Base-by-base conservation (phyloP, 2,888 invertebrate species). In the Drosophila gaucha region DNA sequence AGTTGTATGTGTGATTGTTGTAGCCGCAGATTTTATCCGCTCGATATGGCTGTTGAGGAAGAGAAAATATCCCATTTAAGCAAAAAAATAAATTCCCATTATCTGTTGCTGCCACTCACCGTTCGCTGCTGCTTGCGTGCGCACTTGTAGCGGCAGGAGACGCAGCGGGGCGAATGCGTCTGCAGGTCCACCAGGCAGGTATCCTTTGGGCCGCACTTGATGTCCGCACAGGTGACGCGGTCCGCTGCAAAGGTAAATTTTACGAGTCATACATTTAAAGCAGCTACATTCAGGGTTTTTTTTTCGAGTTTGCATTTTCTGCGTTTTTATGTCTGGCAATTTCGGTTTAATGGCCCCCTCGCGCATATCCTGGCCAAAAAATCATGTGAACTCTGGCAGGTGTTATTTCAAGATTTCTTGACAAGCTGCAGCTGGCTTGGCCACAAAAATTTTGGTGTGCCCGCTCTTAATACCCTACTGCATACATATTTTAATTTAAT, bases 1-100 rank as follows among this genome's bases (percentile, higher is more conserved):
- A 95, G 71, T 93, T 93, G 90, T 96, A 96, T 22, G 95, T 96
- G 80, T 93, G 93, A 90, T 95, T 95, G 91, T 96, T 95, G 77
- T 94, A 93, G 64, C 95, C 96, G 90, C 96, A 96, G 59, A 96
- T 92, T 74, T 93, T 93, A 9, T 89, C 90, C 56, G 89, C 87
- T 57, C 89, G 85, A 79, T 90, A 85, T 70, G 90, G 86, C 36
- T 82, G 59, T 4, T 6, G 6, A 24, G 0, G 39, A 86, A 77
- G 55, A n/a, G 14, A 16, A 30, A 51, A 28, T 39, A 30, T 36
- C 39, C 39, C 31, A 31, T 30, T 39, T 16, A 9, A 44, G 2
- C 1, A 4, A 22, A 18, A 10, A 3, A 8, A 18, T 9, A 3
- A 35, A 30, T 39, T 51, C 39, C 22, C 16, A 14, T 16, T 39